A percentile compares a stretch with the other conserved stretches of the same genome.
Conservation (phyloP, 2,797 vertebrate genomes). For the Holocentrus rufus region DNA sequence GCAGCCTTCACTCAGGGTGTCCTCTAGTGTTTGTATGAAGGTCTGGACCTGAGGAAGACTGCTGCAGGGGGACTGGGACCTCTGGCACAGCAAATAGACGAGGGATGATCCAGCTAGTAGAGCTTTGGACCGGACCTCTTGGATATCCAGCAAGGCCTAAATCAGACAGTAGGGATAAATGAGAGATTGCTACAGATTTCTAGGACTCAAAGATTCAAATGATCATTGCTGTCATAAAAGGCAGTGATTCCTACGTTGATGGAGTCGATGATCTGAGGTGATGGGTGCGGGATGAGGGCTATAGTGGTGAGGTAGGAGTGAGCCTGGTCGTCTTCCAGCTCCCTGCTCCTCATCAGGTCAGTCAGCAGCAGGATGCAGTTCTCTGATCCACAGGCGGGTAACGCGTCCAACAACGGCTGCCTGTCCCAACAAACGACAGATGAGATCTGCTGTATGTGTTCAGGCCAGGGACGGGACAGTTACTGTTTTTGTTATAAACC, state of each 20-base stretch:
- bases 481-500: too few species aligned
- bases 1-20: constrained; percentile 75
- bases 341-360: constrained; percentile 79
- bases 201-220: background rate
- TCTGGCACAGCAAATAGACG: constrained; percentile 82
- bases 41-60: constrained; percentile 77
- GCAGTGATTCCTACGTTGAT: constrained; percentile 81
- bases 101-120: constrained; percentile 84
- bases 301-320: constrained; percentile 82
- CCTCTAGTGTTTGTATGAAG: constrained; percentile 78
- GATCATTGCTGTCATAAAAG: background rate
- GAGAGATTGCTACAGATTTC: background rate
- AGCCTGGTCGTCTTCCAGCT: constrained; percentile 81
- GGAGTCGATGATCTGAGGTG: constrained; percentile 78
- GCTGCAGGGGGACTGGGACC: constrained; percentile 71
- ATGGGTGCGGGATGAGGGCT: constrained; percentile 83
- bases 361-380: constrained; percentile 83
- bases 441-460: background rate
- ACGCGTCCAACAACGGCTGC: constrained; percentile 85
- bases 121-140: constrained; percentile 70
- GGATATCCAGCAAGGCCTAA: constrained; percentile 82
- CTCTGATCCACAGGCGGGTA: constrained; percentile 87
- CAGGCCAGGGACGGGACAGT: too few species aligned
- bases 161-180: constrained; percentile 30
- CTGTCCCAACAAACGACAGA: constrained; percentile 69